Base-by-base conservation (phyloP, 2,113 vertebrate genomes). In the Phylloscopus trochilus region DNA sequence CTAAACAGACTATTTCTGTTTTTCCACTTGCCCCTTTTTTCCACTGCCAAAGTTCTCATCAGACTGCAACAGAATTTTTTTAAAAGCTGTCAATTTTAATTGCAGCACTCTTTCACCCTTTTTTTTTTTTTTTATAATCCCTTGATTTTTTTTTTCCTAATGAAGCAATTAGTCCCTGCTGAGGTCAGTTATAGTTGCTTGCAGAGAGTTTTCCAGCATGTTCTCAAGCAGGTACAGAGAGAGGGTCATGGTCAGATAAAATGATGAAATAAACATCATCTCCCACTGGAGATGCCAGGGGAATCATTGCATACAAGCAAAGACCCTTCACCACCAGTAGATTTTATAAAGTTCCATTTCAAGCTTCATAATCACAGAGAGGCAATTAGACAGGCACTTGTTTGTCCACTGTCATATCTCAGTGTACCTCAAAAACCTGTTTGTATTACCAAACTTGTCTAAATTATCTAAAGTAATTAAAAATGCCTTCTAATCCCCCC, bases 81-180 rank as follows among this genome's bases (percentile, higher is more conserved):
- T 11, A 13, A 87, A 91, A 60, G 26, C 37, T 58, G 49, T 37
- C 92, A 56, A 27, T 79, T 91, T 79, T 90, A 94, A 94, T 69
- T 84, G 58, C 78, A 66, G 53, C 20, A 41, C 15, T 47, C 39
- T 72, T 64, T 72, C 64, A 43, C 46, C 20, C 31, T 35, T 51
- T 60, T 46, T 46, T 22, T 56, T 66, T 13, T 51, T 72, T 59
- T 66, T 63, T 52, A 13, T 37, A 55, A 7, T 84, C 22, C 28
- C 35, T 86, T 72, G 19, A 63, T 90, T 90, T 92, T 90, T 39
- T 39, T 41, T 84, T 41, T 52, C 58, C 75, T 79, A 79, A 87
- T 51, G 74, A 92, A 95, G 66, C 83, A 82, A 89, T 89, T 95
- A 91, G 44, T 68, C n/a, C 41, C 37, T 33, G 56, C 62, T 78